Evolutionary conservation across 1,140 invertebrate genomes (phyloP).

Genomic region (Formica selysi): DNA sequence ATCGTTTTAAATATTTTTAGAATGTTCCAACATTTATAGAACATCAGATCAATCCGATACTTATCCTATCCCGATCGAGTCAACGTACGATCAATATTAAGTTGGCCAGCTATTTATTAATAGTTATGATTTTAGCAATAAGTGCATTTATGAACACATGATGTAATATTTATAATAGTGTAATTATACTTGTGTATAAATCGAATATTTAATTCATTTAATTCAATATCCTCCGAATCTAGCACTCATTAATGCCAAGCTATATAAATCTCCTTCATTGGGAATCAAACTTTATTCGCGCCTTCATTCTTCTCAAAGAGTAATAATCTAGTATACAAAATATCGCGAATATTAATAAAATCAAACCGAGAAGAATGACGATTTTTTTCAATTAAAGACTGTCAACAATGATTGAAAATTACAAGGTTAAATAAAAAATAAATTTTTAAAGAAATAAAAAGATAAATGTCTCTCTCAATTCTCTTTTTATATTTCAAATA

Average conservation of each 20-base stretch:
- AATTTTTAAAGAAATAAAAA: conserved; percentile 1
- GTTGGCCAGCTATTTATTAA: background rate
- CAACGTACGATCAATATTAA: conserved; percentile 14
- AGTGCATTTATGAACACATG: background rate
- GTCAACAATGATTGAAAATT: background rate
- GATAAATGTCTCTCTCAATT: background rate
- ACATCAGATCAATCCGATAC: background rate
- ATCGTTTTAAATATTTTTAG: conserved; percentile 15
- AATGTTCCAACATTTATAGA: background rate
- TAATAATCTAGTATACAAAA: background rate
- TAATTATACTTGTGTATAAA: background rate
- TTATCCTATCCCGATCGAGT: background rate
- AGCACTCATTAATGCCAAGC: background rate
- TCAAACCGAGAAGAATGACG: background rate
- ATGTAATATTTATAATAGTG: background rate
- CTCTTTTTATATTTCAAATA: background rate
- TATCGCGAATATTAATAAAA: background rate
- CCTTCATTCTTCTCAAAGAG: background rate
- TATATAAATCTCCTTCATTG: conserved; percentile 19
- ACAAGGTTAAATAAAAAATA: background rate
- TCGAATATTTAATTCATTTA: conserved; percentile 4
- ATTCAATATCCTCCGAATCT: background rate
- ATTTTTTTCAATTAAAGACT: background rate
- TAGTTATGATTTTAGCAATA: background rate
- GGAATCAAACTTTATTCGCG: background rate